Evolutionary conservation across 2,888 invertebrate species (phyloP).

Genomic region (Oeneis ivallda): DNA sequence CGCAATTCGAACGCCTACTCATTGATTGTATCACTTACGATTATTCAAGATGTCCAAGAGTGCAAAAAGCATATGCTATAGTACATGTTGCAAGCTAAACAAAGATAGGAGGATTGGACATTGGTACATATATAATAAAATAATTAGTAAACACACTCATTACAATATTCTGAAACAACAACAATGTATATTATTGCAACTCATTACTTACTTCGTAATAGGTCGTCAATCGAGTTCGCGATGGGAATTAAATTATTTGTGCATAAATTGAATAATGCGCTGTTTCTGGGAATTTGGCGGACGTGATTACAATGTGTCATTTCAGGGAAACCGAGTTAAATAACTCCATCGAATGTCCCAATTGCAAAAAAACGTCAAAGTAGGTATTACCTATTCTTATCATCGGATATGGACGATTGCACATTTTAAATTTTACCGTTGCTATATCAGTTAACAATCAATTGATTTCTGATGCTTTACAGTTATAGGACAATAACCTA

Average conservation of each 20-base stretch:
- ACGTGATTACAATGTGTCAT: constrained; percentile 28
- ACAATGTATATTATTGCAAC: neutral
- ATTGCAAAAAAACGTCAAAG: neutral
- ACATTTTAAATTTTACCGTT: constrained; percentile 7
- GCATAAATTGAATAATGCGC: constrained; percentile 6
- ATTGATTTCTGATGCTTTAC: neutral
- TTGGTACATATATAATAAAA: too few species aligned
- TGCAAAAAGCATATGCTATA: too few species aligned
- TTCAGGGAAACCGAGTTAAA: constrained; percentile 25
- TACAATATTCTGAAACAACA: neutral
- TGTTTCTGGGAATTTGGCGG: constrained; percentile 23
- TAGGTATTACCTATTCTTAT: constrained; percentile 9
- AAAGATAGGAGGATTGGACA: too few species aligned
- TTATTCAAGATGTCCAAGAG: too few species aligned
- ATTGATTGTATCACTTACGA: too few species aligned
- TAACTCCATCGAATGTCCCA: constrained; percentile 5
- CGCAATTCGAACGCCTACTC: too few species aligned
- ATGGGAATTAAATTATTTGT: neutral
- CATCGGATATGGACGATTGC: constrained; percentile 18
- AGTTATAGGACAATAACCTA: too few species aligned
- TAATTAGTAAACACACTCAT: neutral
- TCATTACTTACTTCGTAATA: neutral
- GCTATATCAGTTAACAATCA: constrained; percentile 15
- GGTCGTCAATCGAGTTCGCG: neutral
- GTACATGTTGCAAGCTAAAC: too few species aligned